Evolutionary conservation across 2,888 invertebrate genomes (phyloP).

Genomic region (Acronicta alni): DNA sequence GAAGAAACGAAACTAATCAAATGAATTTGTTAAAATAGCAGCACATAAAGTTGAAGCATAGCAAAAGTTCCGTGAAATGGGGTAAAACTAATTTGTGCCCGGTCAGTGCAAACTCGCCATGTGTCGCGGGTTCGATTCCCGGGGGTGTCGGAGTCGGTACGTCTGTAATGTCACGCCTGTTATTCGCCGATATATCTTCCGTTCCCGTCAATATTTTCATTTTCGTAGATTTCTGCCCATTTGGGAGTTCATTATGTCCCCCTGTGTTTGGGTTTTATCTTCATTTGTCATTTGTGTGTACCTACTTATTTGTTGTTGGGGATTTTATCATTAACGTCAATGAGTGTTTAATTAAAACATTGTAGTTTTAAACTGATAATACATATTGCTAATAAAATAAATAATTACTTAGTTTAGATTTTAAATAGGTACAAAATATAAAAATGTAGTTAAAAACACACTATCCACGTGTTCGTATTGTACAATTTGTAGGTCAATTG

Average conservation of each 20-base stretch:
- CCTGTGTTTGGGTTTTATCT: conserved; percentile 46
- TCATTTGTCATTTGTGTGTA: conserved; percentile 34
- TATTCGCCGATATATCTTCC: conserved; percentile 86
- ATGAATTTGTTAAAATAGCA: conserved; percentile 47
- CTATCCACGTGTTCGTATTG: too few relatives aligned
- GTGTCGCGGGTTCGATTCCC: conserved; percentile 84
- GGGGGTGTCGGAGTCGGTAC: conserved; percentile 71
- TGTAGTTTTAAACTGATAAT: too few relatives aligned
- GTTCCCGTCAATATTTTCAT: conserved; percentile 84
- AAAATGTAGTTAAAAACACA: too few relatives aligned
- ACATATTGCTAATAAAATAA: too few relatives aligned
- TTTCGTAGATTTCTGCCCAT: conserved; percentile 76
- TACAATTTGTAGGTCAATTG: too few relatives aligned
- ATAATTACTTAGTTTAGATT: too few relatives aligned
- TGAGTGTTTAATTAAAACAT: not conserved
- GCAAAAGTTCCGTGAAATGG: conserved; percentile 86
- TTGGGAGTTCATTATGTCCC: conserved; percentile 75
- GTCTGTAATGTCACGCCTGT: conserved; percentile 87
- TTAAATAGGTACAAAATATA: too few relatives aligned
- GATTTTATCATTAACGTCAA: not conserved
- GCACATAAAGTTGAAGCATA: conserved; percentile 67
- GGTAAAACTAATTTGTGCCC: conserved; percentile 82
- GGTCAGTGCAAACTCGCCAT: conserved; percentile 76
- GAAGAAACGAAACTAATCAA: conserved; percentile 16
- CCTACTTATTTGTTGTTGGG: not conserved